Conservation (phyloP, 2,797 vertebrate species). For the Liasis olivaceus region DNA sequence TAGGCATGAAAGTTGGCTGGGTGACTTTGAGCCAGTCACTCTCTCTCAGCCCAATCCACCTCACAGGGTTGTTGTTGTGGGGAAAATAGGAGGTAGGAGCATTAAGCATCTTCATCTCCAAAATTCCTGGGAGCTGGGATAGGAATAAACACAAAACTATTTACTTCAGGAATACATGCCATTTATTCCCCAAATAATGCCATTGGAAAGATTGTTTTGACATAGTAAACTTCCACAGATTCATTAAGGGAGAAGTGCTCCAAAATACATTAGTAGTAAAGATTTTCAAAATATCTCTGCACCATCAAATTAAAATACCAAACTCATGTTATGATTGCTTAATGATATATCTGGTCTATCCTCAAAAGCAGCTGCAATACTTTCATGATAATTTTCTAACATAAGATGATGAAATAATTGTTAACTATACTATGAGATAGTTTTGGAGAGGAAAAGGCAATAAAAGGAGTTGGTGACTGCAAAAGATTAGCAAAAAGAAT, state of each 20-base stretch:
- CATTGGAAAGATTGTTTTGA: background rate
- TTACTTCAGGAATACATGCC: background rate
- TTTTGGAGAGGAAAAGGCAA: too few relatives aligned
- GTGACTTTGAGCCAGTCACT: background rate
- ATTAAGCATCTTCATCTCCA: background rate
- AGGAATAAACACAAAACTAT: background rate
- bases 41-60: background rate
- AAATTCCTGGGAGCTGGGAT: background rate
- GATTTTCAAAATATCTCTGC: too few relatives aligned
- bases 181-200: background rate
- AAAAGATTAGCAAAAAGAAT: too few relatives aligned
- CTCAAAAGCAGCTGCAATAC: too few relatives aligned
- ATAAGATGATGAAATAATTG: too few relatives aligned
- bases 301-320: too few relatives aligned
- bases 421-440: too few relatives aligned
- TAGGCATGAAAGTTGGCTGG: background rate
- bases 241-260: background rate
- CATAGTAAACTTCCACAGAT: background rate
- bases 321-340: too few relatives aligned
- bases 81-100: background rate
- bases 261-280: too few relatives aligned
- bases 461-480: too few relatives aligned
- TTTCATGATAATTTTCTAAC: too few relatives aligned
- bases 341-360: too few relatives aligned
- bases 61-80: background rate